Conservation (phyloP, 92 coral and sea anemone species). For the Pocillopora meandrina region DNA sequence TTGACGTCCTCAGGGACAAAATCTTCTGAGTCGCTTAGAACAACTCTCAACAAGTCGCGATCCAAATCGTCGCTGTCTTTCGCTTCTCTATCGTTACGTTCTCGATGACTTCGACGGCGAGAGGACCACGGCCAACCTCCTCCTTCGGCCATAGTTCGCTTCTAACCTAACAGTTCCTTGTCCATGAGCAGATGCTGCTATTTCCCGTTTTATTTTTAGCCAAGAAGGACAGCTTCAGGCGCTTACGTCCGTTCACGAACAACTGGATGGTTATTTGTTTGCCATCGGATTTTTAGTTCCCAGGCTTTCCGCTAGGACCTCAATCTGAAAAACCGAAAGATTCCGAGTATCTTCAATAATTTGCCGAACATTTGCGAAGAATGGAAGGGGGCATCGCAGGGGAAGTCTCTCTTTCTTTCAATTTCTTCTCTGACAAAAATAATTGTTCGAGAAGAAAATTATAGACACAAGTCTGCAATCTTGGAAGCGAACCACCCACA, state of each 20-base stretch:
- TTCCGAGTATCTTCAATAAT: background rate
- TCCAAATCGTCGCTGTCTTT: conserved; percentile 30
- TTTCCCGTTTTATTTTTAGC: background rate
- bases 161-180: background rate
- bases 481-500: too few species aligned
- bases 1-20: conserved; percentile 38
- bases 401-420: too few species aligned
- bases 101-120: conserved; percentile 37
- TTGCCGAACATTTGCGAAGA: background rate
- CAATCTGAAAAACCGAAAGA: background rate
- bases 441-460: too few species aligned
- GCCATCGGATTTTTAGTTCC: background rate
- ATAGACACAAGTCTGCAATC: too few species aligned
- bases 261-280: background rate
- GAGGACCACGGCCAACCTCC: conserved; percentile 43
- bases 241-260: background rate
- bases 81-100: conserved; percentile 26
- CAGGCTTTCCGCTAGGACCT: background rate
- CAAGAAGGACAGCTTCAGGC: background rate
- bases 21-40: conserved; percentile 44
- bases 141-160: conserved; percentile 38
- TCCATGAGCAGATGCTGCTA: background rate
- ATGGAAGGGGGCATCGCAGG: too few species aligned
- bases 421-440: too few species aligned
- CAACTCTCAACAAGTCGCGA: conserved; percentile 28